Conservation (phyloP, 2,797 vertebrate species). For the Poeciliopsis presidionis region DNA sequence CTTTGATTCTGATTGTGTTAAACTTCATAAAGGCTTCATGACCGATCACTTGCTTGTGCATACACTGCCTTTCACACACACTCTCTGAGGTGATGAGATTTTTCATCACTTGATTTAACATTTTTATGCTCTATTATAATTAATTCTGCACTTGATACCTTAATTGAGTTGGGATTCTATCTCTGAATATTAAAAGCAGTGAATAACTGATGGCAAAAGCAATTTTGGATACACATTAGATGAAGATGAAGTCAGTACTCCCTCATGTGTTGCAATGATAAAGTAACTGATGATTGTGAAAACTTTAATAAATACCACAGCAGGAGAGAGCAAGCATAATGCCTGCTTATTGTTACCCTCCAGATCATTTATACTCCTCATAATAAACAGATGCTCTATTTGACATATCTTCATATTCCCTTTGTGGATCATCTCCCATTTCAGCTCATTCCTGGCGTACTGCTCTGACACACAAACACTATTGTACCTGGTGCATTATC, state of each 20-base stretch:
- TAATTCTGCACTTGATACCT: not conserved
- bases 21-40: not conserved
- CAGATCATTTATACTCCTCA: not conserved
- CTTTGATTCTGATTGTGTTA: not conserved
- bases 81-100: not conserved
- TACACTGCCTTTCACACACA: not conserved
- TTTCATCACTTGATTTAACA: conserved; percentile 10
- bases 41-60: not conserved
- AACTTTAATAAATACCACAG: conserved; percentile 12
- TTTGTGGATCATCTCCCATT: not conserved
- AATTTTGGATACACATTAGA: conserved; percentile 11
- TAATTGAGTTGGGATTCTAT: conserved; percentile 2
- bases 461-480: not conserved
- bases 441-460: not conserved
- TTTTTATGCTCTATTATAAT: conserved; percentile 11
- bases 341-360: not conserved
- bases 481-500: not conserved
- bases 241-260: conserved; percentile 18
- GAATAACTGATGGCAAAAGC: not conserved
- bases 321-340: conserved; percentile 5
- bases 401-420: conserved; percentile 7
- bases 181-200: conserved; percentile 12
- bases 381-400: not conserved
- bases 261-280: conserved; percentile 1
- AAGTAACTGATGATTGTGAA: conserved; percentile 5